These are phyloP conservation scores for Piezodorus guildinii DNA, from an alignment of 1,140 invertebrate species.

Conservation along the genomic window DNA sequence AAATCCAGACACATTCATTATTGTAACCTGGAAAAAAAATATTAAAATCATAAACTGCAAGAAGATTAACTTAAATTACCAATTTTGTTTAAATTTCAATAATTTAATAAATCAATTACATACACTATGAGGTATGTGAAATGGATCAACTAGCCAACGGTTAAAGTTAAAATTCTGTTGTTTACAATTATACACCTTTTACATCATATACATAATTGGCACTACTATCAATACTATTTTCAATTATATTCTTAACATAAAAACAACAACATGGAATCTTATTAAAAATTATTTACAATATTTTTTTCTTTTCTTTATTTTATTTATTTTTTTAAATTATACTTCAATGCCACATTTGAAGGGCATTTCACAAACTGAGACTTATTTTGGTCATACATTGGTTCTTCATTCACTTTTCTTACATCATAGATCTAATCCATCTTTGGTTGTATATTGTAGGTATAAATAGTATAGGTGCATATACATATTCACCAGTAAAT, in stretches of 20 bases:
- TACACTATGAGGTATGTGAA: not conserved
- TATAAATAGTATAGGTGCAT: not conserved
- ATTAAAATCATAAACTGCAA: too few relatives aligned
- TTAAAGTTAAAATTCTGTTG: not conserved
- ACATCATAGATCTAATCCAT: not conserved
- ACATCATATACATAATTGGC: constrained; percentile 3
- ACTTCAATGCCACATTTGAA: not conserved
- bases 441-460: not conserved
- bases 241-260: not conserved
- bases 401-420: not conserved
- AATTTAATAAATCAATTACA: not conserved
- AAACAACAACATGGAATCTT: not conserved
- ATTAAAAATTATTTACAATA: constrained; percentile 2
- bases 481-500: not conserved
- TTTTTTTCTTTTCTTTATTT: not conserved
- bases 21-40: too few relatives aligned
- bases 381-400: not conserved
- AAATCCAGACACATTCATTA: too few relatives aligned
- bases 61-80: too few relatives aligned
- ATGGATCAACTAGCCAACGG: not conserved
- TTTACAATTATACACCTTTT: not conserved
- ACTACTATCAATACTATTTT: constrained; percentile 1
- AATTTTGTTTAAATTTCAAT: not conserved
- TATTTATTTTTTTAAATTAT: not conserved
- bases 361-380: not conserved